Evolutionary conservation across 1,140 invertebrate species (phyloP), one percentile per base, ranked within the genome.

Genomic region (Trinorchestia longiramus): DNA sequence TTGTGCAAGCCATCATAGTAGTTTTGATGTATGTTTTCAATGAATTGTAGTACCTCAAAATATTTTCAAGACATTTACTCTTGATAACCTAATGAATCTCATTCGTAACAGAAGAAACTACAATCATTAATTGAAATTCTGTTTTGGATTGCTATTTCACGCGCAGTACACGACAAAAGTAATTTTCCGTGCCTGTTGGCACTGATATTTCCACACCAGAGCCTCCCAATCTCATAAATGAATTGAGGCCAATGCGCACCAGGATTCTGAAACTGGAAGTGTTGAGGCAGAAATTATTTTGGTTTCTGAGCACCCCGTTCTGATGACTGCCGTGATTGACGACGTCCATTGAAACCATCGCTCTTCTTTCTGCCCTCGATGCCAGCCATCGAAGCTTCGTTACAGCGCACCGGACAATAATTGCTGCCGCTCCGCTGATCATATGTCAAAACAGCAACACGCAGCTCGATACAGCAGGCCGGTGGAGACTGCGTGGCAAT

Each of bases 301-400:
- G 62, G 62, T 77, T 77, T 77, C 62, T 77, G 62, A 77, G 62
- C 62, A 36, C 62, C 28, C 28, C 43, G 88, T 90, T 43, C n/a
- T 41, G 88, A 90, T 90, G 88, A 90, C n/a, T 41, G 88, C 88
- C 43, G n/a, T 90, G 88, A 90, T 90, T 90, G n/a, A 90, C 88
- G 88, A 90, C 88, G 88, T 43, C 43, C 88, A 90, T 41, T 90
- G 88, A 43, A 90, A 43, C 88, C 41, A 41, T 90, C n/a, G 88
- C 88, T 90, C 43, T 90, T 90, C 43, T 90, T 41, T 90, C 43
- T 90, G 41, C 88, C 43, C 43, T 90, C 43, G 43, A 90, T 90
- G n/a, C 88, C n/a, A 90, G 88, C 41, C n/a, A 90, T 90, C 88
- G 88, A 90, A 77, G 88, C 41, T 90, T 90, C 88, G 43, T 41